phyloP scores from a whole-genome alignment of 2,797 vertebrate genomes.

The Pangasius macronema region DNA sequence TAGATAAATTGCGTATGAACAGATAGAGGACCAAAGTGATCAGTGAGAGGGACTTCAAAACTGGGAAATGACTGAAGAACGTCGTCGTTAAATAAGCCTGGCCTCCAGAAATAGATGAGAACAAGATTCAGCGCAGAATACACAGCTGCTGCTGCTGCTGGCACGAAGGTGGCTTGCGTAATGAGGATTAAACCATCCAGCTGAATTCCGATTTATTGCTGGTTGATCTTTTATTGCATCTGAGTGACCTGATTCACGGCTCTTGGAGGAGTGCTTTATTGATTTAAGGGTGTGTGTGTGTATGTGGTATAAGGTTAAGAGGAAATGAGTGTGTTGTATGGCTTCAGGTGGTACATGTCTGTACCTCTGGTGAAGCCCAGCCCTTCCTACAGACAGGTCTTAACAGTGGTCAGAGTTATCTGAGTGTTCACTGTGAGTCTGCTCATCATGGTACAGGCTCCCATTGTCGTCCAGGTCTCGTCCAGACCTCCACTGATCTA shows the following conservation, averaged over 20 bases:
- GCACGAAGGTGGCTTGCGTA: background rate
- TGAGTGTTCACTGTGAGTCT: slow-evolving; percentile 3
- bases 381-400: slow-evolving; percentile 20
- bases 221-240: slow-evolving; percentile 10
- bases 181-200: background rate
- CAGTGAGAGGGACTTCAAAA: background rate
- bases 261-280: slow-evolving; percentile 32
- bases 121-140: background rate
- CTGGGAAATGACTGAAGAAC: background rate
- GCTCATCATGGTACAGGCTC: slow-evolving; percentile 22
- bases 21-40: background rate
- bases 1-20: background rate
- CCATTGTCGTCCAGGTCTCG: background rate
- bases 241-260: slow-evolving; percentile 24
- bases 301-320: slow-evolving; percentile 2
- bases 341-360: slow-evolving; percentile 34
- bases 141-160: background rate
- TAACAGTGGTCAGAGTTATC: background rate
- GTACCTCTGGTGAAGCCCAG: slow-evolving; percentile 21
- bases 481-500: background rate
- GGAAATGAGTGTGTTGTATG: slow-evolving; percentile 24
- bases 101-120: background rate
- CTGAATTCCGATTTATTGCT: slow-evolving; percentile 15
- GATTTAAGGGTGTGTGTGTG: slow-evolving; percentile 37
- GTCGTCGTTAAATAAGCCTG: background rate